phyloP scores from a whole-genome alignment of 2,797 vertebrate genomes.

The Arrhamphus sclerolepis region DNA sequence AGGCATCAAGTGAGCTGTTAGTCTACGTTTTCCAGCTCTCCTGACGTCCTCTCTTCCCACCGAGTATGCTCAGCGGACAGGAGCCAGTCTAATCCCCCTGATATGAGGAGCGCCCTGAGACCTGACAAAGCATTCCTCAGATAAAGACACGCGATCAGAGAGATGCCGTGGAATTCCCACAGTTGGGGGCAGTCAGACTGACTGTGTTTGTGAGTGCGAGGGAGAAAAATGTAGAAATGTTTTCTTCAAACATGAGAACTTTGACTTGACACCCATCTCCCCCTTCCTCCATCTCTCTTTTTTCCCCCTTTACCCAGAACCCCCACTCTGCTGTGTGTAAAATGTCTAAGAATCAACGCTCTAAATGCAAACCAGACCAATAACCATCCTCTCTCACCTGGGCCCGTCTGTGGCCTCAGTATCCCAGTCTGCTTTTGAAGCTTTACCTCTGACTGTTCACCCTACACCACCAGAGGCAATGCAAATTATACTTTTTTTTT shows the following conservation, averaged over 20 bases:
- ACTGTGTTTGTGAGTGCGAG: slow-evolving; percentile 37
- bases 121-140: slow-evolving; percentile 99
- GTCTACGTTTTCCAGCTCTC: slow-evolving; percentile 91
- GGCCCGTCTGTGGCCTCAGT: slow-evolving; percentile 60
- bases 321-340: slow-evolving; percentile 33
- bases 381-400: slow-evolving; percentile 72
- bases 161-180: slow-evolving; percentile 91
- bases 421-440: slow-evolving; percentile 53
- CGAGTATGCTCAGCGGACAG: slow-evolving; percentile 75
- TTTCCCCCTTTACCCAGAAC: slow-evolving; percentile 24
- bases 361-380: slow-evolving; percentile 86
- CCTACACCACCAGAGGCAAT: slow-evolving; percentile 45
- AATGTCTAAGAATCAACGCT: slow-evolving; percentile 69
- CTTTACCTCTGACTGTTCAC: slow-evolving; percentile 44
- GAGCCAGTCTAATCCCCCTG: slow-evolving; percentile 95
- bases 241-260: slow-evolving; percentile 76
- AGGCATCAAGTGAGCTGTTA: slow-evolving; percentile 85
- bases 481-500: slow-evolving; percentile 55
- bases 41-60: slow-evolving; percentile 62
- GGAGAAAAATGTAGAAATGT: slow-evolving; percentile 55
- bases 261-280: slow-evolving; percentile 77
- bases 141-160: slow-evolving; percentile 95
- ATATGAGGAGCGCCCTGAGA: slow-evolving; percentile 97
- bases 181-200: slow-evolving; percentile 63
- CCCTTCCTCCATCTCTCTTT: slow-evolving; percentile 32